A percentile compares a stretch with the other conserved stretches of the same genome.
phyloP scores from a whole-genome alignment of 2,797 vertebrate genomes.

The Clarias platycephalus region DNA sequence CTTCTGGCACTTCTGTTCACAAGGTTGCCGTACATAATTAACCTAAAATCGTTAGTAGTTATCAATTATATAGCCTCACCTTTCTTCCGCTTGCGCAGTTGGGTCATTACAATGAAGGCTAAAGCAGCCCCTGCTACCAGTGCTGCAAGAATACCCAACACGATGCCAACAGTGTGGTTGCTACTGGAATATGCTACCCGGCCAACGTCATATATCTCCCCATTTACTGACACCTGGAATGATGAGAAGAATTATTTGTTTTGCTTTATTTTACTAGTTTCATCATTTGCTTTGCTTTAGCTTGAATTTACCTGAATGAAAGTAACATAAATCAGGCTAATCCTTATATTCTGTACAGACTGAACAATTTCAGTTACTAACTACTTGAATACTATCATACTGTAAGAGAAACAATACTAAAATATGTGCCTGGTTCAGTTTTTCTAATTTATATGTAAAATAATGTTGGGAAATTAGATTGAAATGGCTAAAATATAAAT shows the following conservation, averaged over 20 bases:
- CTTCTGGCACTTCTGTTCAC: too few relatives aligned
- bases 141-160: conserved; percentile 75
- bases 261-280: neutral
- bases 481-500: neutral
- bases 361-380: neutral
- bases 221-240: conserved; percentile 82
- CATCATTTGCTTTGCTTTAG: neutral
- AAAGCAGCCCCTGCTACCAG: conserved; percentile 69
- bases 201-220: conserved; percentile 69
- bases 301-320: neutral
- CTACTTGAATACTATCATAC: neutral
- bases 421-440: neutral
- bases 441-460: neutral
- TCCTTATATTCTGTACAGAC: neutral
- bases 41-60: neutral
- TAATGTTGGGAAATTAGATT: neutral
- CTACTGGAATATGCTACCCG: conserved; percentile 67
- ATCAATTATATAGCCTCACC: conserved; percentile 58
- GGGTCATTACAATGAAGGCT: conserved; percentile 68
- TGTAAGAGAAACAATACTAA: neutral
- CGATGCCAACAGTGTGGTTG: conserved; percentile 63
- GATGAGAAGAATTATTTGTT: neutral
- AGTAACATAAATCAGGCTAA: too few relatives aligned
- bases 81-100: conserved; percentile 73
- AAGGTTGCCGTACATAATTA: neutral